A percentile compares a stretch with the other conserved stretches of the same genome.
Conservation (phyloP, 2,797 vertebrate species). For the Poecilia wingei region DNA sequence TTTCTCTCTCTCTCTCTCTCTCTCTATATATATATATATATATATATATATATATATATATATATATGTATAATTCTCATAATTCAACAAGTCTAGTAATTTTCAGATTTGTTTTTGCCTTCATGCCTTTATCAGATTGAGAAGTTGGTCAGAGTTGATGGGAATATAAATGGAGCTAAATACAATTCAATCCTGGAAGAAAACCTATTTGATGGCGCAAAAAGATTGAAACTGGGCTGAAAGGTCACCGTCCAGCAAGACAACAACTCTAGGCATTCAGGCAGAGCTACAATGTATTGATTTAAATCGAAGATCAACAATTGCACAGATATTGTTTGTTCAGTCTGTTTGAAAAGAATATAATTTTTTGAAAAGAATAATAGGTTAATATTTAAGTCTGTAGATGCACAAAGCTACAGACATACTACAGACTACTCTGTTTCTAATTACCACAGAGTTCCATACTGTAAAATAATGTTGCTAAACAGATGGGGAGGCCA, state of each 20-base stretch:
- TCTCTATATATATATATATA: no score
- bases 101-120: no score
- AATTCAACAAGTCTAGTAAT: no score
- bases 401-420: not conserved
- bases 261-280: not conserved
- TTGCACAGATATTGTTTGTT: not conserved
- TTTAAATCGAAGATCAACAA: not conserved
- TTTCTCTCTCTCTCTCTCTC: no score
- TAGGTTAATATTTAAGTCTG: not conserved
- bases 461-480: not conserved
- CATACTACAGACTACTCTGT: no score
- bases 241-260: not conserved
- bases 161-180: not conserved
- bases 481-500: not conserved
- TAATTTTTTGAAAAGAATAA: not conserved
- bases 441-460: not conserved
- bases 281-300: not conserved
- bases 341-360: not conserved
- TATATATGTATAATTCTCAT: no score
- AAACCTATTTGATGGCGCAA: not conserved
- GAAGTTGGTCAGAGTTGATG: not conserved
- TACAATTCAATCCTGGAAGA: not conserved
- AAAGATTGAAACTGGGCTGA: not conserved
- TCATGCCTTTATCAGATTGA: not conserved
- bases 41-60: no score